Evolutionary conservation across 2,888 invertebrate species (phyloP), one percentile per base, ranked within the genome.

Genomic region (Drosophila tripunctata): DNA sequence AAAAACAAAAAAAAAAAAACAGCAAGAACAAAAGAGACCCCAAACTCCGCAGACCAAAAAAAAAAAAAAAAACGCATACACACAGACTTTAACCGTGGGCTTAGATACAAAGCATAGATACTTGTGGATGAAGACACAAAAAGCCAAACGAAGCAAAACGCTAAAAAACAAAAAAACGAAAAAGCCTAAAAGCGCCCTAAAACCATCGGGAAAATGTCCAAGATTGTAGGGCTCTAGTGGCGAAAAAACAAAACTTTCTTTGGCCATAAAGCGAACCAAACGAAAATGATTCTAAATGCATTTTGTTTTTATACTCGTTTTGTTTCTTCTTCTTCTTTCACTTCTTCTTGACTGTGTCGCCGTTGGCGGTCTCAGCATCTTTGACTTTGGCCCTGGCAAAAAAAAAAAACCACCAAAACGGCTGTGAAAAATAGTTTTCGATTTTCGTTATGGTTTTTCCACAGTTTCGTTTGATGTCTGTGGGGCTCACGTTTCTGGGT

Each of bases 381-480:
- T 71, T 73, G 76, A 60, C 76, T 71, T 56, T 71, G 72, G 71
- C 60, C 76, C 58, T 61, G 65, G 55, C 47, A 14, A 67, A 67
- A 52, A n/a, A n/a, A n/a, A n/a, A n/a, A n/a, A n/a, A n/a, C n/a
- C n/a, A n/a, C n/a, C n/a, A n/a, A n/a, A 44, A 48, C 30, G 45
- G 62, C 70, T 75, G 85, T 75, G 79, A 82, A 79, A 78, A 79
- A 82, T 67, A 63, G 86, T 85, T 82, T 85, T 81, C 82, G 83
- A 85, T 79, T 85, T 85, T 85, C 66, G 64, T 66, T 70, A 78
- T 80, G 74, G 50, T 66, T 79, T 67, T 58, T 63, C 58, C 63
- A 27, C 50, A 63, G 57, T 17, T 51, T 67, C 86, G 75, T 78
- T 77, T 87, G 78, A 84, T 80, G 87, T 72, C 87, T 84, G 67